Evolutionary conservation across 92 coral and sea anemone species (phyloP).

Genomic region (Umimayanthus chanpuru): DNA sequence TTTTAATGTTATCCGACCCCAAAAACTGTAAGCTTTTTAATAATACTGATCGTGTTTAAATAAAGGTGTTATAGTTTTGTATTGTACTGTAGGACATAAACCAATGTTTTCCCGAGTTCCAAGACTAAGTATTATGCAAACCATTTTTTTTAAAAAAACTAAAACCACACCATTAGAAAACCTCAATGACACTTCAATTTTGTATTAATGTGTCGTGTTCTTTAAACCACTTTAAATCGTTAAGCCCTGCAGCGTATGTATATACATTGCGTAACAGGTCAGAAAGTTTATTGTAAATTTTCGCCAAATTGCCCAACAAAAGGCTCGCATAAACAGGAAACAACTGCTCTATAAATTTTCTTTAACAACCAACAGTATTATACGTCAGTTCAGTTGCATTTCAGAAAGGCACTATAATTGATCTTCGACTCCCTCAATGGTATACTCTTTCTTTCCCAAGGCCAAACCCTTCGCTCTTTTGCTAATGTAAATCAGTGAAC

Average conservation of each 20-base stretch:
- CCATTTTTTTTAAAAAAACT: neutral
- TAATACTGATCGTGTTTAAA: no score
- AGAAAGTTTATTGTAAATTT: no score
- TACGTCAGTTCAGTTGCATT: neutral
- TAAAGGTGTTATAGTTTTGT: no score
- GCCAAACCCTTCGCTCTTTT: neutral
- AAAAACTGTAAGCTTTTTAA: no score
- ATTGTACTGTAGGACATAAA: no score
- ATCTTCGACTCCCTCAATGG: neutral
- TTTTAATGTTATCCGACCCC: no score
- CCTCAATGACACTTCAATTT: neutral
- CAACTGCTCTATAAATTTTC: neutral
- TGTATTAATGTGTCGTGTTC: neutral
- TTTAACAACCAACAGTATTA: neutral
- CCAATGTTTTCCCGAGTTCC: neutral
- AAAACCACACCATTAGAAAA: no score
- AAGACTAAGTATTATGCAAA: neutral
- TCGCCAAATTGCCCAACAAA: neutral
- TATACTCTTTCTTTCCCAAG: neutral
- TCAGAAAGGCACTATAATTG: neutral
- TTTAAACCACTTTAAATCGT: neutral
- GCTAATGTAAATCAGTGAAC: neutral
- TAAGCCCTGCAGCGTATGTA: neutral
- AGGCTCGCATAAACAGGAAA: neutral
- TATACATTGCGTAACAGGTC: no score